Evolutionary conservation across 2,888 invertebrate genomes (phyloP).

Genomic region (Spilarctia lutea): DNA sequence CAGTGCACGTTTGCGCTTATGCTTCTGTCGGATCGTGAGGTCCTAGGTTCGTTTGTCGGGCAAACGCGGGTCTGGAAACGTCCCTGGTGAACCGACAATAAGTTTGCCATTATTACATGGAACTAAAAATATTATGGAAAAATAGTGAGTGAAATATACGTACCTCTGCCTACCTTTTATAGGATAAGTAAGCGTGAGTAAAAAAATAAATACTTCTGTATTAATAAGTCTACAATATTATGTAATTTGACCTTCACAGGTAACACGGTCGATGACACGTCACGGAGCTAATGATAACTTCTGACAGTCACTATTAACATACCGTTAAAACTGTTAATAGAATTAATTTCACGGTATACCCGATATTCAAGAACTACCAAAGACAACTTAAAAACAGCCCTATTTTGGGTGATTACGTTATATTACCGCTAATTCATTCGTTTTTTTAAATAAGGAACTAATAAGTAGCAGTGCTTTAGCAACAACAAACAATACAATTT

Average conservation of each 20-base stretch:
- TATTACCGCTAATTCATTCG: background rate
- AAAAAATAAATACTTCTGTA: background rate
- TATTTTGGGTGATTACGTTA: background rate
- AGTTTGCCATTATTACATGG: conserved; percentile 1
- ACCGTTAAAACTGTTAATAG: conserved; percentile 6
- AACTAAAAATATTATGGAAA: background rate
- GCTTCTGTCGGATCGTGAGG: conserved; percentile 4
- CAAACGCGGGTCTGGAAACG: background rate
- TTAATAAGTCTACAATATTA: background rate
- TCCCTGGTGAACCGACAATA: background rate
- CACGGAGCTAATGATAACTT: background rate
- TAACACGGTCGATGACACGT: conserved; percentile 8
- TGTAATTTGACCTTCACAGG: conserved; percentile 4
- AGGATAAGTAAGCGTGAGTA: background rate
- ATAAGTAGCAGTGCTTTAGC: background rate
- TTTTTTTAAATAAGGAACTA: background rate
- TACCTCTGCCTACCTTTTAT: conserved; percentile 4
- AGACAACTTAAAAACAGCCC: background rate
- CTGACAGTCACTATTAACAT: background rate
- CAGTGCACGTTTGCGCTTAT: conserved; percentile 1
- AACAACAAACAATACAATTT: conserved; percentile 1
- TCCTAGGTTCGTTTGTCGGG: background rate
- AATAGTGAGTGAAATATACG: background rate
- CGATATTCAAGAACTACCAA: background rate
- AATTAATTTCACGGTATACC: conserved; percentile 3